Base-by-base conservation (phyloP, 1,140 invertebrate genomes). In the Oedothorax gibbosus region DNA sequence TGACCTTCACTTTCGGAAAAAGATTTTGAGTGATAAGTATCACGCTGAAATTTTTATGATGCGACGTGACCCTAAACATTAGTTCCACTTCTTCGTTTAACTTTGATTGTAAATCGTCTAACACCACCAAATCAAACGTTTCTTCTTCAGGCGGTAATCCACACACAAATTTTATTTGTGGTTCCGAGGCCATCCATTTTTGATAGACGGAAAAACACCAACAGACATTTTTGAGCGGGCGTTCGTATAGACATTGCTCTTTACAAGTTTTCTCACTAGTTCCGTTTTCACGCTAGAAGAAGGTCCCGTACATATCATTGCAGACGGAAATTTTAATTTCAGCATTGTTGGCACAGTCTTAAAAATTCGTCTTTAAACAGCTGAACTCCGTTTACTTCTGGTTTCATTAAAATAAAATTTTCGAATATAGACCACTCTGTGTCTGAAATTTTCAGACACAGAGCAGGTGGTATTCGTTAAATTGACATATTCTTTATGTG, bases 41-140 rank as follows among this genome's bases (percentile, higher is more conserved):
- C n/a, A 65, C 8, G 62, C 62, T 65, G 62, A 65, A 65, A 65
- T 65, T 65, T 65, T 65, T 65, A 65, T 66, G 64, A 21, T 66
- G 18, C 11, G 64, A 66, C 35, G 10, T 35, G 12, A 66, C 64
- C 0, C 18, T 66, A 21, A 66, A 66, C 64, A 66, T 66, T 21
- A 21, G 64, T 18, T 18, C 7, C 35, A 66, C 35, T 7, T 66
- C 64, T 11, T 0, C 8, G 1, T 18, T 66, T 7, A 66, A 21
- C 20, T 20, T 21, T 0, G 20, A 21, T 35, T 21, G 20, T 9
- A 66, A 35, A 8, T 66, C 64, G 12, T 66, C 64, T 0, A 66
- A 2, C 20, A 66, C 35, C 6, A 66, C 20, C 20, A 66, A 35
- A 21, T 66, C 18, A 66, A 66, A 66, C 0, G n/a, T n/a, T 66